Conservation (phyloP, 2,888 invertebrate genomes). For the Scaptomyza flava region DNA sequence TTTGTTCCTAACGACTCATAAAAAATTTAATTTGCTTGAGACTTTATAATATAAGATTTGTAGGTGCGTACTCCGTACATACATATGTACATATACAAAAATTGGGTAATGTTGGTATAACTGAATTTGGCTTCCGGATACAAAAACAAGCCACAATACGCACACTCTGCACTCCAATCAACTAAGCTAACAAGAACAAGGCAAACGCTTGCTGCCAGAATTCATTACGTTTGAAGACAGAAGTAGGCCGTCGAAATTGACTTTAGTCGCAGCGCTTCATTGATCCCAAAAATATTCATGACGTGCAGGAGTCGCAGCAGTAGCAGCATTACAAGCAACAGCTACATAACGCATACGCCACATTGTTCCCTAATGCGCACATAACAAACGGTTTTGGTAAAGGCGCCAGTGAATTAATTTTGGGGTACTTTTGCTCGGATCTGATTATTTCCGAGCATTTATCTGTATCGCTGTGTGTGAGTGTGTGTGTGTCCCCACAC, state of each 20-base stretch:
- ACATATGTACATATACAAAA: no score
- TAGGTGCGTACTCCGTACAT: no score
- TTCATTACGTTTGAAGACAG: conserved; percentile 49
- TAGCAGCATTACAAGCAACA: conserved; percentile 36
- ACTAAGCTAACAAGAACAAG: conserved; percentile 59
- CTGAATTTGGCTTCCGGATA: conserved; percentile 48
- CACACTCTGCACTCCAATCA: conserved; percentile 55
- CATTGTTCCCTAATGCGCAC: conserved; percentile 47
- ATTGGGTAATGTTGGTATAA: conserved; percentile 35
- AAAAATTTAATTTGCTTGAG: not conserved
- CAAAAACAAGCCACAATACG: conserved; percentile 35
- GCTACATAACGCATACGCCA: conserved; percentile 63
- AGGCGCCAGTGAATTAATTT: conserved; percentile 17
- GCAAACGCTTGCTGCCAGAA: conserved; percentile 41
- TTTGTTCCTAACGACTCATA: not conserved
- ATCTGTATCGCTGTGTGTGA: conserved; percentile 7
- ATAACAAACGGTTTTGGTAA: conserved; percentile 39
- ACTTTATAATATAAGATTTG: conserved; percentile 23
- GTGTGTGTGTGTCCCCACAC: conserved; percentile 31
- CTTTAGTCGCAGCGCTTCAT: conserved; percentile 40
- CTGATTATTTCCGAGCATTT: conserved; percentile 14
- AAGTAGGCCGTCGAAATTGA: conserved; percentile 16
- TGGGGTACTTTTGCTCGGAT: conserved; percentile 19
- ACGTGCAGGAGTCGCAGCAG: conserved; percentile 28
- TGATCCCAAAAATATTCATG: conserved; percentile 56